Percentiles rank a stretch among this genome's conserved stretches.
phyloP scores from a whole-genome alignment of 2,113 vertebrate species.

The Paracyprichromis sp. region DNA sequence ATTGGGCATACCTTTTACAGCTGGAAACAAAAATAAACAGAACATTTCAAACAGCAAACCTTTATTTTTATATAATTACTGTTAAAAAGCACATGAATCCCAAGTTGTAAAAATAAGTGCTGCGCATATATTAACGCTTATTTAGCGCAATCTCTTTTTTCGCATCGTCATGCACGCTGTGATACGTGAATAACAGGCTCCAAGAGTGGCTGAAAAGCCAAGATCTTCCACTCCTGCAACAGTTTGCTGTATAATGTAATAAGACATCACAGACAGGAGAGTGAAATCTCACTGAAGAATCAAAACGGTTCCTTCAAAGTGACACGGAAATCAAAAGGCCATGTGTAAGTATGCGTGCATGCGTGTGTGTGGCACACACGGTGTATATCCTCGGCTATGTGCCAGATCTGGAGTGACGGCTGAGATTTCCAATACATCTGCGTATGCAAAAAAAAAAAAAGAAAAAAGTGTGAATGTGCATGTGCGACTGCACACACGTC shows the following conservation, averaged over 20 bases:
- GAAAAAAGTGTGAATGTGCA: not conserved
- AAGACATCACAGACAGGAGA: not conserved
- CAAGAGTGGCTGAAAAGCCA: not conserved
- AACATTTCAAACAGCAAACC: not conserved
- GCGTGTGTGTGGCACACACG: accelerated
- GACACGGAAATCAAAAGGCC: not conserved
- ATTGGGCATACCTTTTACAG: not conserved
- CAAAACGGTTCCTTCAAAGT: not conserved
- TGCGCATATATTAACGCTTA: not conserved
- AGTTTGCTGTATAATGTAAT: not conserved
- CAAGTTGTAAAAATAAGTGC: not conserved
- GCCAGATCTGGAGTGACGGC: conserved; percentile 7
- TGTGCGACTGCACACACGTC: not conserved
- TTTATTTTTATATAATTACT: not conserved
- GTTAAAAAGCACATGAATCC: not conserved
- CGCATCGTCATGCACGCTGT: not conserved
- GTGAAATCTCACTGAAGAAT: not conserved
- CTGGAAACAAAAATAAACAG: not conserved
- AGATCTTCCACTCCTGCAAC: not conserved
- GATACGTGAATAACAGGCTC: not conserved
- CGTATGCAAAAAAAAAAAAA: not conserved
- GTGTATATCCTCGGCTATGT: conserved; percentile 4
- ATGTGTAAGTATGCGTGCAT: not conserved
- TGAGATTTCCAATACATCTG: conserved; percentile 18
- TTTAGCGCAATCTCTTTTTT: not conserved